phyloP scores from a whole-genome alignment of 2,888 invertebrate genomes.

The Metalampra italica region DNA sequence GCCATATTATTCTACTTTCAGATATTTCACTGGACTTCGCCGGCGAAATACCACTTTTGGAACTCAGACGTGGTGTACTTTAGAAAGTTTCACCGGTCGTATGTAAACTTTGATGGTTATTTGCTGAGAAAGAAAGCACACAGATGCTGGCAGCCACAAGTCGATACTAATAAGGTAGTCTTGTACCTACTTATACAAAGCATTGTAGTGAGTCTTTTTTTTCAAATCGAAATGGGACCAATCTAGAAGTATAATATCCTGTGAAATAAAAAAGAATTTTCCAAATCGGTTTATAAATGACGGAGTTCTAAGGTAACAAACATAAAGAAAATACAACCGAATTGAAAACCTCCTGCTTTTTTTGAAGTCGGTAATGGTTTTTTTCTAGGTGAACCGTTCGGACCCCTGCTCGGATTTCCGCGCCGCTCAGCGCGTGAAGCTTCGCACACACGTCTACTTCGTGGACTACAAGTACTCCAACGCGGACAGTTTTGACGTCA shows the following conservation, averaged over 20 bases:
- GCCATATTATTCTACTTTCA: conserved; percentile 53
- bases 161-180: conserved; percentile 65
- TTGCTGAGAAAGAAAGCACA: conserved; percentile 85
- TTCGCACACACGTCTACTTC: conserved; percentile 91
- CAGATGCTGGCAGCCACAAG: conserved; percentile 77
- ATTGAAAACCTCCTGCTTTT: no score
- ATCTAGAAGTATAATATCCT: no score
- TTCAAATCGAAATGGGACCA: no score
- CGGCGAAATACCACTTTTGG: conserved; percentile 88
- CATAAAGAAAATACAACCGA: no score
- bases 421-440: conserved; percentile 82
- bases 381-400: conserved; percentile 64
- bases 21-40: conserved; percentile 97
- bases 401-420: conserved; percentile 89
- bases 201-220: no score
- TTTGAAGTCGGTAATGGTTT: no score
- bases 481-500: conserved; percentile 84
- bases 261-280: no score
- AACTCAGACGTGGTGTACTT: conserved; percentile 89
- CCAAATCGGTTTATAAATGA: no score
- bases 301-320: no score
- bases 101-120: conserved; percentile 92
- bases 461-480: conserved; percentile 85
- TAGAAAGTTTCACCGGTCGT: conserved; percentile 87
- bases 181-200: no score